These are phyloP conservation scores for Ectobius pallidus DNA, from an alignment of 2,888 invertebrate species.

Conservation along the genomic window DNA sequence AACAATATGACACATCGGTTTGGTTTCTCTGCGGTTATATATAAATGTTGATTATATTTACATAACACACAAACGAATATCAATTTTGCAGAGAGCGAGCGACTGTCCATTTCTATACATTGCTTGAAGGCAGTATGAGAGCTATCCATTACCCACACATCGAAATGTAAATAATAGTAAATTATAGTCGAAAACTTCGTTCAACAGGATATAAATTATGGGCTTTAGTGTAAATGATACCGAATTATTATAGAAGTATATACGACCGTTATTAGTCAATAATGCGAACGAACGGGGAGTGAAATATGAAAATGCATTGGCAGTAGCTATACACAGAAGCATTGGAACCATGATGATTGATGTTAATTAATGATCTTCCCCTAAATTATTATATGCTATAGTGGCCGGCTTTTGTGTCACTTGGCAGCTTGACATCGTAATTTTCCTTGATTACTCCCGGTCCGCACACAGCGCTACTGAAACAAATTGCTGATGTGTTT, in stretches of 20 bases:
- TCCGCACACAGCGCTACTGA: neutral
- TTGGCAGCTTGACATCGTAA: conserved; percentile 33
- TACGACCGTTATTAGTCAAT: conserved; percentile 31
- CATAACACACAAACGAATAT: conserved; percentile 27
- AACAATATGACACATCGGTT: neutral
- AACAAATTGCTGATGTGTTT: conserved; percentile 29
- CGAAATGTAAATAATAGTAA: conserved; percentile 39
- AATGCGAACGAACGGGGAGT: conserved; percentile 19
- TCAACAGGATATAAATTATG: conserved; percentile 30
- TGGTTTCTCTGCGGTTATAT: neutral
- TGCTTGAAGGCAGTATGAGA: conserved; percentile 28
- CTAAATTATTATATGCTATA: conserved; percentile 32
- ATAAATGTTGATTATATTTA: conserved; percentile 15
- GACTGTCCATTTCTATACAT: conserved; percentile 14
- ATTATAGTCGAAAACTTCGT: conserved; percentile 35
- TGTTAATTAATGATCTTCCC: conserved; percentile 33
- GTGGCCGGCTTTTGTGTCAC: conserved; percentile 27
- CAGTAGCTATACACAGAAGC: conserved; percentile 11
- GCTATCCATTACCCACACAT: conserved; percentile 29
- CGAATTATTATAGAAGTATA: conserved; percentile 32
- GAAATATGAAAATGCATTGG: conserved; percentile 30
- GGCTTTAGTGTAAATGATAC: conserved; percentile 31
- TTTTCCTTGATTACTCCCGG: conserved; percentile 32
- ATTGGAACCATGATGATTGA: conserved; percentile 31
- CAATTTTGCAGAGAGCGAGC: conserved; percentile 18